Conservation (phyloP, 2,888 invertebrate genomes). For the Eupithecia inturbata region DNA sequence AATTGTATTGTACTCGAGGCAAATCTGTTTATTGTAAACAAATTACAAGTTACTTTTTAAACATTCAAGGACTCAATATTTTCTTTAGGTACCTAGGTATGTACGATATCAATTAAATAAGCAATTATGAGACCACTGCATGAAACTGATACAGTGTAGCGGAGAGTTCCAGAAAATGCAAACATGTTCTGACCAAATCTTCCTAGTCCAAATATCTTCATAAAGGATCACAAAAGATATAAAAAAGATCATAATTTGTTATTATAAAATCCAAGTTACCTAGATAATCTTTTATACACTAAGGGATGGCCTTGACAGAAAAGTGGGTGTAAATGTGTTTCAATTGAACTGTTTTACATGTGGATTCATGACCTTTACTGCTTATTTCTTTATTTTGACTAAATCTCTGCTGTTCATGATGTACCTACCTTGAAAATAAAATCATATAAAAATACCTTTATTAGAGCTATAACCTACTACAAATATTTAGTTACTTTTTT, state of each 20-base stretch:
- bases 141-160: background rate
- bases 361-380: background rate
- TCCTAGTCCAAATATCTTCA: background rate
- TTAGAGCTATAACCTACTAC: no score
- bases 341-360: background rate
- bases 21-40: conserved; percentile 22
- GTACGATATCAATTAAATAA: background rate
- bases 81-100: background rate
- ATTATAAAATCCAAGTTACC: background rate
- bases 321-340: conserved; percentile 11
- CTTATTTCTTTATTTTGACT: background rate
- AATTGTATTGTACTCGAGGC: conserved; percentile 32
- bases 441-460: background rate
- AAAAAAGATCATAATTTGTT: background rate
- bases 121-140: background rate
- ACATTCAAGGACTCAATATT: background rate
- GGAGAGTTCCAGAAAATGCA: background rate
- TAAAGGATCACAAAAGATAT: background rate
- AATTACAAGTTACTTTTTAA: background rate
- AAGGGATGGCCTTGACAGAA: conserved; percentile 41
- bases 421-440: background rate
- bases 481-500: no score
- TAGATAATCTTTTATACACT: background rate
- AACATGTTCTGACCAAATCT: conserved; percentile 15
- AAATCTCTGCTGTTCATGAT: background rate